A percentile compares a stretch with the other conserved stretches of the same genome.
phyloP scores from a whole-genome alignment of 1,140 invertebrate genomes.

The Panagrolaimus sp. region DNA sequence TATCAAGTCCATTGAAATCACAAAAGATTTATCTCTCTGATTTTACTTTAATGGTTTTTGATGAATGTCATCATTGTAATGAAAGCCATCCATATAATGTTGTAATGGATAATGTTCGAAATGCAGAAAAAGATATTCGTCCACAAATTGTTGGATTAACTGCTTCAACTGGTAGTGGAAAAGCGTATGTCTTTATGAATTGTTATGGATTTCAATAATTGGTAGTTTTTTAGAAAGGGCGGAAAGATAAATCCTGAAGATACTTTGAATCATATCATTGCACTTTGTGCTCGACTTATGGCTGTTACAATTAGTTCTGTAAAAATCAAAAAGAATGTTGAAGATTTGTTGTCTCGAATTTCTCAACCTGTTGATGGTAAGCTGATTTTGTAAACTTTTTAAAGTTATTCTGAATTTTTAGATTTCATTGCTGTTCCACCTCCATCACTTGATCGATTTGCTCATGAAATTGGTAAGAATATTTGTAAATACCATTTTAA shows the following conservation, averaged over 20 bases:
- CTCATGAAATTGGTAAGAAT: background rate
- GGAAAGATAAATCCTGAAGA: background rate
- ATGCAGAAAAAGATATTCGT: slow-evolving; percentile 1
- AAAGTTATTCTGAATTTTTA: background rate
- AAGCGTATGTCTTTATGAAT: background rate
- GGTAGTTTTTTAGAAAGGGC: background rate
- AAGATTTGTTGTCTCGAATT: background rate
- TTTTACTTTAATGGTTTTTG: slow-evolving; percentile 36
- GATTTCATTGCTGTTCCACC: slow-evolving; percentile 1
- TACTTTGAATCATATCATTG: background rate
- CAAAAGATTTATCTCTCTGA: slow-evolving; percentile 15
- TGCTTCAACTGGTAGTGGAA: slow-evolving; percentile 31
- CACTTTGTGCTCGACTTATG: background rate
- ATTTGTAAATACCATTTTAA: too few relatives aligned
- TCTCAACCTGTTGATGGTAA: background rate
- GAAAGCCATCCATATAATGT: slow-evolving; percentile 32
- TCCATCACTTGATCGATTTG: background rate
- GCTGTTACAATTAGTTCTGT: background rate
- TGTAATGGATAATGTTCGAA: slow-evolving; percentile 20
- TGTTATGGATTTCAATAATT: background rate
- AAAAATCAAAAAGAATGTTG: background rate
- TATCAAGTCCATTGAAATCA: background rate
- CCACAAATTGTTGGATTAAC: slow-evolving; percentile 35
- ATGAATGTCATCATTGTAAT: slow-evolving; percentile 36
- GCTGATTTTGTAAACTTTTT: background rate